A percentile compares a stretch with the other conserved stretches of the same genome.
These are phyloP conservation scores for Andrena bicolor DNA, from an alignment of 2,888 invertebrate genomes.

Conservation along the genomic window DNA sequence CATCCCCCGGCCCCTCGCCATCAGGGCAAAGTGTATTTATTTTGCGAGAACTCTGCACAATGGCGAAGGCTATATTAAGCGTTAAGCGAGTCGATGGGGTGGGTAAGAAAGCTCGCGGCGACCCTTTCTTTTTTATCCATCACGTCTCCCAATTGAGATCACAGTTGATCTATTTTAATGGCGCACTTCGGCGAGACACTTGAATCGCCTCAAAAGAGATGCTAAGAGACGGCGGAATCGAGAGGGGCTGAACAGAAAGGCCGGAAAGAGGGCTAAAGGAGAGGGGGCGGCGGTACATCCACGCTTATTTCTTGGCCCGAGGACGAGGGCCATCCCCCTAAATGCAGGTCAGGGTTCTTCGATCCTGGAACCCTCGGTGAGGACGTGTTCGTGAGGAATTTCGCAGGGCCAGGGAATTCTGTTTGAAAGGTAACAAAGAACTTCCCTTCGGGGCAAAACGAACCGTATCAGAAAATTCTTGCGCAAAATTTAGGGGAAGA, in stretches of 20 bases:
- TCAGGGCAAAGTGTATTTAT: conserved; percentile 37
- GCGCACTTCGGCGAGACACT: conserved; percentile 61
- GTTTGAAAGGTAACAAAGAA: neutral
- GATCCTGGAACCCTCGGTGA: conserved; percentile 30
- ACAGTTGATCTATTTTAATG: conserved; percentile 67
- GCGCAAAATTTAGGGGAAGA: no score
- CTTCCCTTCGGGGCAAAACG: neutral
- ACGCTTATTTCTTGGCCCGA: conserved; percentile 51
- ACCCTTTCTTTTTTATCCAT: conserved; percentile 39
- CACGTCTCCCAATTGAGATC: conserved; percentile 47
- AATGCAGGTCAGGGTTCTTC: conserved; percentile 54
- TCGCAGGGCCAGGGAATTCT: neutral
- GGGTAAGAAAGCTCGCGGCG: conserved; percentile 44
- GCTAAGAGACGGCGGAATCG: conserved; percentile 62
- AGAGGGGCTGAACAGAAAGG: conserved; percentile 55
- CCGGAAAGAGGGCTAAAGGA: conserved; percentile 32
- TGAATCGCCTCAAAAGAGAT: conserved; percentile 55
- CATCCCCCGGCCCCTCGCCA: neutral
- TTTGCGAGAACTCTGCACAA: conserved; percentile 35
- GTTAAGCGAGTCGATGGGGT: conserved; percentile 27
- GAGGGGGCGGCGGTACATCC: conserved; percentile 30
- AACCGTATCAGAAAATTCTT: no score
- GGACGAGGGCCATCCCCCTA: conserved; percentile 22
- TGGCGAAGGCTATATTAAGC: conserved; percentile 39
- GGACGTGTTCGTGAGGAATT: neutral